Evolutionary conservation across 2,797 vertebrate genomes (phyloP).

Genomic region (Gymnoscopelus braueri): DNA sequence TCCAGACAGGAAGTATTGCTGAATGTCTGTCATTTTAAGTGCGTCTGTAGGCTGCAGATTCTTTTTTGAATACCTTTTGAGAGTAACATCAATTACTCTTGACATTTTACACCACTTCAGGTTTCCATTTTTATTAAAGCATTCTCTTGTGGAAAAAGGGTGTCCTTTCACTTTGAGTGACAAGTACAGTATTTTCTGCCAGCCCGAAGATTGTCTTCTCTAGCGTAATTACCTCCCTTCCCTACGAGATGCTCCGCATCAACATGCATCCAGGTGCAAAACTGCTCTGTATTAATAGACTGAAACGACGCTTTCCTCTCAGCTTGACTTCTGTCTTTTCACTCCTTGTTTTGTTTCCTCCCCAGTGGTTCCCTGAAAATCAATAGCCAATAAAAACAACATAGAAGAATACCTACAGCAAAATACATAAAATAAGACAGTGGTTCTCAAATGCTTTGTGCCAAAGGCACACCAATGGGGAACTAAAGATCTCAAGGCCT

Average conservation of each 20-base stretch:
- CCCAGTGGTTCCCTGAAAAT: background rate
- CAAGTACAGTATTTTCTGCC: constrained; percentile 39
- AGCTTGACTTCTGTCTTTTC: constrained; percentile 15
- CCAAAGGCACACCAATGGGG: no score
- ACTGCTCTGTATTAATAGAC: constrained; percentile 6
- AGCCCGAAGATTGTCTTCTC: constrained; percentile 34
- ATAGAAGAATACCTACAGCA: no score
- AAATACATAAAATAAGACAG: no score
- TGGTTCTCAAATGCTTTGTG: no score
- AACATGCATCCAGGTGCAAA: constrained; percentile 23
- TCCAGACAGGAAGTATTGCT: constrained; percentile 19
- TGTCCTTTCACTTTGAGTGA: constrained; percentile 23
- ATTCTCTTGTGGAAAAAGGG: constrained; percentile 29
- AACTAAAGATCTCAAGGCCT: no score
- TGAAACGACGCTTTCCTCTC: constrained; percentile 9
- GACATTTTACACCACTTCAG: constrained; percentile 46
- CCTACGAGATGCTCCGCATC: constrained; percentile 35
- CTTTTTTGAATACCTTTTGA: constrained; percentile 44
- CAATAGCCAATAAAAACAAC: constrained; percentile 7
- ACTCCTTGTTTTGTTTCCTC: constrained; percentile 6
- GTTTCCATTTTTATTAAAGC: constrained; percentile 48
- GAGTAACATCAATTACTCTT: constrained; percentile 40
- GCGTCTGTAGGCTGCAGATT: no score
- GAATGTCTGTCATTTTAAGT: constrained; percentile 13
- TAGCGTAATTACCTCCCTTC: constrained; percentile 49